Conservation (phyloP, 2,113 vertebrate genomes). For the Platysteira castanea region DNA sequence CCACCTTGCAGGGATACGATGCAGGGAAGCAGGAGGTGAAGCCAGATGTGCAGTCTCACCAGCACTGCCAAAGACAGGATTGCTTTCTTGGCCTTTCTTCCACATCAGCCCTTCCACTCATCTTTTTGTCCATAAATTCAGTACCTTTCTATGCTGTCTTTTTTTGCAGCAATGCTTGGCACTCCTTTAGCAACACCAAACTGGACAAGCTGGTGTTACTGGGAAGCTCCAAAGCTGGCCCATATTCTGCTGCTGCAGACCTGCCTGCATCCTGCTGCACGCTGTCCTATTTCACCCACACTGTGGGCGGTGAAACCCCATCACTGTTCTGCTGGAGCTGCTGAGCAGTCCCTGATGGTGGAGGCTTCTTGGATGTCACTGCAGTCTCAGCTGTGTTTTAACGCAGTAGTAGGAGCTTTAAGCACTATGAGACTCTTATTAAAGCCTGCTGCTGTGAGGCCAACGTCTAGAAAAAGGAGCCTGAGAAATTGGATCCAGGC, state of each 20-base stretch:
- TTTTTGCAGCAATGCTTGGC: not conserved
- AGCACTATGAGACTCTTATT: not conserved
- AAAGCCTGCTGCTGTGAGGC: not conserved
- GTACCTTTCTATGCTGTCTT: not conserved
- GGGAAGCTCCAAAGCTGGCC: not conserved
- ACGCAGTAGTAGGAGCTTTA: not conserved
- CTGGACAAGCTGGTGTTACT: not conserved
- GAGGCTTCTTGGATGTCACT: not conserved
- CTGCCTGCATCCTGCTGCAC: fast-evolving
- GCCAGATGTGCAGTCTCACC: fast-evolving
- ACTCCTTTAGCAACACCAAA: not conserved
- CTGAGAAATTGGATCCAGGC: not conserved
- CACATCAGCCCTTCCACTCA: not conserved
- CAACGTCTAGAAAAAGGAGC: not conserved
- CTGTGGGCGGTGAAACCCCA: not conserved
- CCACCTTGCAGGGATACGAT: fast-evolving
- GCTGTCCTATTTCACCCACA: not conserved
- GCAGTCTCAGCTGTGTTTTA: not conserved
- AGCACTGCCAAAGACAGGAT: fast-evolving
- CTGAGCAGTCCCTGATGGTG: not conserved
- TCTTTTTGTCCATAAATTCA: not conserved
- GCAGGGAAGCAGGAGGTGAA: not conserved
- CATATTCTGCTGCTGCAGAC: not conserved
- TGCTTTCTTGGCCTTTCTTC: fast-evolving
- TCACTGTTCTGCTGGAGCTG: not conserved